A percentile compares a stretch with the other conserved stretches of the same genome.
Evolutionary conservation across 2,113 vertebrate genomes (phyloP).

Genomic region (Phalacrocorax pelagicus): DNA sequence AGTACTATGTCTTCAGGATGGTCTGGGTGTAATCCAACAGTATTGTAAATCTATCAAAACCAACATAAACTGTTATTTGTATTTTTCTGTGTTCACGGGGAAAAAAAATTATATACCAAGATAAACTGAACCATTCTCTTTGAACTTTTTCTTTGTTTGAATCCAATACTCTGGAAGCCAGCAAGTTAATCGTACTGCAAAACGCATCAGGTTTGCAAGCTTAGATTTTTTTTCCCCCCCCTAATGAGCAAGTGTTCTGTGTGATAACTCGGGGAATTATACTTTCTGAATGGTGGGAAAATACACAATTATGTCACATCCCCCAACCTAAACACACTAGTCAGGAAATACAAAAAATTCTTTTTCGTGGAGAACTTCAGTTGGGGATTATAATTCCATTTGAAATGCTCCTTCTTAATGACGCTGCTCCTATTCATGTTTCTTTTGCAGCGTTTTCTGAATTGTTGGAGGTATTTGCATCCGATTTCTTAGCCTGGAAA

Average conservation of each 20-base stretch:
- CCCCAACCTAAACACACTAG: background rate
- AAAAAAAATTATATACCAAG: background rate
- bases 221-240: background rate
- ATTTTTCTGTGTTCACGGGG: background rate
- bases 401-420: background rate
- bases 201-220: background rate
- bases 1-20: background rate
- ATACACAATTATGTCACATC: background rate
- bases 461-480: background rate
- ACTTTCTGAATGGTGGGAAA: constrained; percentile 40
- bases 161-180: background rate
- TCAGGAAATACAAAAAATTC: background rate
- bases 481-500: background rate
- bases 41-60: background rate
- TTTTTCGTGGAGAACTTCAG: background rate
- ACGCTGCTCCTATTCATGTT: background rate
- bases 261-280: constrained; percentile 21
- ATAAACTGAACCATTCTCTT: background rate
- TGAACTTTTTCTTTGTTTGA: constrained; percentile 23
- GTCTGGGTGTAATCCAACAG: background rate
- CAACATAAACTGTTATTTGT: background rate
- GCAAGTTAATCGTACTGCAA: background rate
- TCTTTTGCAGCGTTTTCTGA: background rate
- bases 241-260: background rate
- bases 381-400: background rate